Evolutionary conservation across 2,888 invertebrate genomes (phyloP).

Genomic region (Rhagium mordax): DNA sequence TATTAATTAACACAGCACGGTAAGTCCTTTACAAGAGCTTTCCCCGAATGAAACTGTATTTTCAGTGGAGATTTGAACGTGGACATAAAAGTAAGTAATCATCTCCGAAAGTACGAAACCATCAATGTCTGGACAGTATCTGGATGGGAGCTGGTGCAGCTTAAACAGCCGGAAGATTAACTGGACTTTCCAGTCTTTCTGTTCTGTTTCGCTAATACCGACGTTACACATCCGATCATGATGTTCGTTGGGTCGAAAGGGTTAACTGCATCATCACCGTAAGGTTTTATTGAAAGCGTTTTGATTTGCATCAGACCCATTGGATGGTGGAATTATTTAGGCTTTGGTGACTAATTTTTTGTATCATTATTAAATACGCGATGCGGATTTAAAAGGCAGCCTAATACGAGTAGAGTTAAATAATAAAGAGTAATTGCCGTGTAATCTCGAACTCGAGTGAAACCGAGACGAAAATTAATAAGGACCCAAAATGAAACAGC

Average conservation of each 20-base stretch:
- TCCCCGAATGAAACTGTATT: conserved; percentile 21
- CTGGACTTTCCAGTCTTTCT: conserved; percentile 54
- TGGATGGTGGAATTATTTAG: neutral
- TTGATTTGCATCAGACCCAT: neutral
- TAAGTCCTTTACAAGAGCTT: conserved; percentile 1
- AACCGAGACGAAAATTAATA: too few relatives aligned
- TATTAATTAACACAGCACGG: neutral
- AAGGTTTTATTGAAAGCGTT: conserved; percentile 47
- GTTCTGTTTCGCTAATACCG: conserved; percentile 47
- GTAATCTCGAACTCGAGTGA: too few relatives aligned
- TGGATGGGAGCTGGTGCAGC: conserved; percentile 44
- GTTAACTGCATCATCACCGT: conserved; percentile 47
- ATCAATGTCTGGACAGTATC: conserved; percentile 41
- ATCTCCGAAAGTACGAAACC: conserved; percentile 41
- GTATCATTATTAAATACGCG: too few relatives aligned
- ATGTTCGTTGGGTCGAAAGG: conserved; percentile 45
- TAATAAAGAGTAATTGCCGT: too few relatives aligned
- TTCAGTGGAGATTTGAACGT: conserved; percentile 41
- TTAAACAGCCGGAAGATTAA: conserved; percentile 57
- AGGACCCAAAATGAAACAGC: too few relatives aligned
- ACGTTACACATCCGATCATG: conserved; percentile 32
- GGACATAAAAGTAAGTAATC: conserved; percentile 45
- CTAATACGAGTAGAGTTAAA: too few relatives aligned
- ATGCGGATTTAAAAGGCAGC: too few relatives aligned
- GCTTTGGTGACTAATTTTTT: neutral